Evolutionary conservation across 2,113 vertebrate genomes (phyloP).

Genomic region (Ivindomyrus marchei): DNA sequence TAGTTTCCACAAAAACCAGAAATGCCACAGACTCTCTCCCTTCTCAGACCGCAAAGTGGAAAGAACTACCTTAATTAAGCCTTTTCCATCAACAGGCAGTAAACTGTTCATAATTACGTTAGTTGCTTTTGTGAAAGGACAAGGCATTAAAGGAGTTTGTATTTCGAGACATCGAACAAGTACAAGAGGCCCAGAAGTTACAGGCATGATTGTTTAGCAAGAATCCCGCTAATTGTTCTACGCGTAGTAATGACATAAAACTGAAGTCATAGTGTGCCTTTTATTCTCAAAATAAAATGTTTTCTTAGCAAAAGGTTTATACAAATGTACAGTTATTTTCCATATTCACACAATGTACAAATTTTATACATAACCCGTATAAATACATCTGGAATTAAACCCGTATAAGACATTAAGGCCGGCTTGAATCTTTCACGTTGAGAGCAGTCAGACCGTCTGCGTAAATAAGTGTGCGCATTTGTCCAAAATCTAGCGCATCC

Average conservation of each 20-base stretch:
- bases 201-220: neutral
- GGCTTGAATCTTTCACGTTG: constrained; percentile 12
- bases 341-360: constrained; percentile 43
- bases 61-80: neutral
- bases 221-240: neutral
- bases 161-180: neutral
- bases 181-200: neutral
- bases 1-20: neutral
- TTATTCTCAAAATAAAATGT: constrained; percentile 97
- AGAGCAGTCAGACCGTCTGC: constrained; percentile 33
- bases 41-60: neutral
- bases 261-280: constrained; percentile 59
- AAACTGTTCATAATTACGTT: neutral
- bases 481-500: neutral
- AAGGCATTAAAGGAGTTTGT: neutral
- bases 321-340: constrained; percentile 77
- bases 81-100: neutral
- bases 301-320: constrained; percentile 78
- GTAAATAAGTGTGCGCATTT: constrained; percentile 22
- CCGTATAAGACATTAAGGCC: constrained; percentile 81
- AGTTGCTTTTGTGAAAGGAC: neutral
- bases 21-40: neutral
- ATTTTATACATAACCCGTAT: constrained; percentile 80
- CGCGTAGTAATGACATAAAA: neutral
- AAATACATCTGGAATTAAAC: constrained; percentile 82